These are phyloP conservation scores for Rhinophrynus dorsalis DNA, from an alignment of 2,797 vertebrate species.

Conservation along the genomic window DNA sequence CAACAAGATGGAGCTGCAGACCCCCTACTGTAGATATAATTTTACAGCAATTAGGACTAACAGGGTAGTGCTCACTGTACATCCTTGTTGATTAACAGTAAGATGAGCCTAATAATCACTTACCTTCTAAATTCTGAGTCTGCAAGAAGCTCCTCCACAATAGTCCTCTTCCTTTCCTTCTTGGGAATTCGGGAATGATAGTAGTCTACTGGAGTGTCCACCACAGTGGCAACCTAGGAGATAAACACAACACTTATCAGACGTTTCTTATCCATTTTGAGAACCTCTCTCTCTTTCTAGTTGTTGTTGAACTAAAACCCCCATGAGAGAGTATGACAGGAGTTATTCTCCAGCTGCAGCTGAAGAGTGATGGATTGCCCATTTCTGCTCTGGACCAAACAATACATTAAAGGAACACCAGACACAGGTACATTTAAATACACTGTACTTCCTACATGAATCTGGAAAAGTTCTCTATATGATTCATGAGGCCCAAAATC, in stretches of 20 bases:
- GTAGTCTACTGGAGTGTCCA: conserved; percentile 89
- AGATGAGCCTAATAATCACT: too few relatives aligned
- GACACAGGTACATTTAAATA: too few relatives aligned
- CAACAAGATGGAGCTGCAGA: too few relatives aligned
- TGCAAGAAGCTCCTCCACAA: conserved; percentile 91
- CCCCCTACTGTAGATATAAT: too few relatives aligned
- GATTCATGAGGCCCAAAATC: too few relatives aligned
- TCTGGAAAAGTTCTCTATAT: too few relatives aligned
- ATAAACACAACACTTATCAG: conserved; percentile 33
- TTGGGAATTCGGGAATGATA: conserved; percentile 92
- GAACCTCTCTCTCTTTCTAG: not conserved
- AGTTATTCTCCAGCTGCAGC: too few relatives aligned
- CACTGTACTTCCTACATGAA: too few relatives aligned
- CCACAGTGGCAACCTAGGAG: conserved; percentile 85
- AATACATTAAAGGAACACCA: not conserved
- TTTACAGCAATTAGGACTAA: too few relatives aligned
- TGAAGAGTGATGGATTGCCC: not conserved
- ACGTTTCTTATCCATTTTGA: not conserved
- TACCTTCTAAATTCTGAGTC: conserved; percentile 95
- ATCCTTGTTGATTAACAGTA: too few relatives aligned
- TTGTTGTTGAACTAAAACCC: not conserved
- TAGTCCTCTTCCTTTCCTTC: conserved; percentile 90
- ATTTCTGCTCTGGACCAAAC: not conserved
- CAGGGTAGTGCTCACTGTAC: too few relatives aligned
- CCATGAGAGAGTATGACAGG: not conserved